Evolutionary conservation across 2,888 invertebrate species (phyloP), one percentile per base, ranked within the genome.

Genomic region (Dyspetes luteomarginatus): DNA sequence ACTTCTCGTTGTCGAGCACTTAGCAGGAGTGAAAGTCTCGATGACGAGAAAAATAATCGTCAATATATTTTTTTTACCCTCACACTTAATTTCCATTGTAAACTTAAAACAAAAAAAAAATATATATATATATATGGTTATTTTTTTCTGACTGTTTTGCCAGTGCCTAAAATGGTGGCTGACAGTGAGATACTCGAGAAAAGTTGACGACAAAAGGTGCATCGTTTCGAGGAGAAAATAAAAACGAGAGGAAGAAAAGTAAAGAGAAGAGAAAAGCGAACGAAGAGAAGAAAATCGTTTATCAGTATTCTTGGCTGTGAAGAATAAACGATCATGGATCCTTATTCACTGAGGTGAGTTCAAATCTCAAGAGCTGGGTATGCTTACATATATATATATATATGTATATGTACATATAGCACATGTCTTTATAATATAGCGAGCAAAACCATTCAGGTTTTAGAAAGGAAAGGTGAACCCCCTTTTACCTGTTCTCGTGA

Each of bases 321-420:
- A 72, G 58, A 67, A 80, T 75, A 75, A 62, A 73, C 71, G 80
- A 82, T 62, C 67, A 90, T 90, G 90, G 90, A 90, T 89, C 90
- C 90, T 60, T 90, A 90, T 72, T 90, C 88, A 50, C 80, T 90
- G 80, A 90, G 90, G 90, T 90, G 69, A 86, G 87, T 86, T 69
- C 62, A 45, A 64, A 60, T 26, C 24, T 12, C 55, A 12, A n/a
- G 12, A 4, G 22, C 1, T 1, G 0, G 12, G 15, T 45, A 15
- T 17, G 1, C 1, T 9, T 2, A 12, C 36, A 19, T 41, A 45
- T 56, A 26, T 36, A 58, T 2, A 4, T 5, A 26, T 30, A 22
- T 48, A 17, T 48, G 30, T 30, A 52, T 22, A 45, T 1, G 24
- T 28, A n/a, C n/a, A n/a, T n/a, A n/a, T n/a, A n/a, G n/a, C n/a